Evolutionary conservation across 2,888 invertebrate species (phyloP).

Genomic region (Aphidoletes aphidimyza): DNA sequence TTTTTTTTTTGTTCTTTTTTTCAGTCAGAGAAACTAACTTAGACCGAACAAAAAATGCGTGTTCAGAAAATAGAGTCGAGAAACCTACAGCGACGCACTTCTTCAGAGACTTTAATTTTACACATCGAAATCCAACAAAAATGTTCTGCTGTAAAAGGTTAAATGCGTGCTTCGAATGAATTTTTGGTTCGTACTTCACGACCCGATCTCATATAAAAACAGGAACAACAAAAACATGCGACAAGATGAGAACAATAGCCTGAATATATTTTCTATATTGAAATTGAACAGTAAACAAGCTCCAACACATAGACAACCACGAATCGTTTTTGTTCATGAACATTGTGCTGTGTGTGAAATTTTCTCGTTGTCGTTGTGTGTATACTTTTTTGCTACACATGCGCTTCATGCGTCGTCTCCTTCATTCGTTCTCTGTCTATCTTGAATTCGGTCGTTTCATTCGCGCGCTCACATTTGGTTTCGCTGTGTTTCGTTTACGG

Average conservation of each 20-base stretch:
- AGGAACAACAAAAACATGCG: constrained; percentile 40
- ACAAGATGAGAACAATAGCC: constrained; percentile 22
- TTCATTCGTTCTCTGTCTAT: background rate
- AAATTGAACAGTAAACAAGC: constrained; percentile 20
- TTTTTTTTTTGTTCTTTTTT: too few relatives aligned
- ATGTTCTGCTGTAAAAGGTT: background rate
- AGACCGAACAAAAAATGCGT: too few relatives aligned
- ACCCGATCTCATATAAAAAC: background rate
- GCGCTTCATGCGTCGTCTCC: too few relatives aligned
- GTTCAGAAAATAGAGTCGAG: too few relatives aligned
- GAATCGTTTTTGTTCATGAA: background rate
- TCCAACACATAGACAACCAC: background rate
- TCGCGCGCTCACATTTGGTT: background rate
- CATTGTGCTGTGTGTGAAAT: background rate
- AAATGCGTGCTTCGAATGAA: constrained; percentile 22
- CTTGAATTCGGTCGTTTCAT: too few relatives aligned
- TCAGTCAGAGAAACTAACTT: too few relatives aligned
- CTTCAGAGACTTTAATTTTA: too few relatives aligned
- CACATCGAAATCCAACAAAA: background rate
- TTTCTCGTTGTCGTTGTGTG: background rate
- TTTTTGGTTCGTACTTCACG: constrained; percentile 42
- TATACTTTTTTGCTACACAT: too few relatives aligned
- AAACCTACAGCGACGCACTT: too few relatives aligned
- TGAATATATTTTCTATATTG: background rate
- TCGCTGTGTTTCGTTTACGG: too few relatives aligned